Evolutionary conservation across 2,888 invertebrate species (phyloP), one percentile per base, ranked within the genome.

Genomic region (Drosophila hawaiiensis): DNA sequence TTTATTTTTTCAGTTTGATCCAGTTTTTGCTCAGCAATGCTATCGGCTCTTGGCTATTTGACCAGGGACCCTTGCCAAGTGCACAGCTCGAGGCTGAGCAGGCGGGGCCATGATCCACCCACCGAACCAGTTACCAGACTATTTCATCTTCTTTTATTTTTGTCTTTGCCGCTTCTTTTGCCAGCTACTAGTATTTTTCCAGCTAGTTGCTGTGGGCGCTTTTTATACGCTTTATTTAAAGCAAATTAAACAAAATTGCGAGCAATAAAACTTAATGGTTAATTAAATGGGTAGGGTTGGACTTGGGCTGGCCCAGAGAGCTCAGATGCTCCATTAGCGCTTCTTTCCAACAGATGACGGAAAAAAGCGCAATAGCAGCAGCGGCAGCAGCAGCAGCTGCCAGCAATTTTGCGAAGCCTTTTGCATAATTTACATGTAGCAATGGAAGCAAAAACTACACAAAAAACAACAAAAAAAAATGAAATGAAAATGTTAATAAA

Each of bases 231-330:
- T 88, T 86, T 83, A 90, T 90, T 86, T 86, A 81, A 87, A 81
- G 87, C 90, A 90, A 90, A 87, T 87, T 87, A 87, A 89, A 89
- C 91, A 88, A 88, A 88, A 88, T 90, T 91, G 91, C 84, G 76
- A 80, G 89, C 88, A 88, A 88, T 88, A 91, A 88, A 88, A 90
- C 84, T 90, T 88, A 88, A 88, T 88, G 88, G 87, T 81, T 88
- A 90, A 91, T 90, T 88, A 90, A 88, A 88, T 86, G 87, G 83
- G 84, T 55, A 82, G 87, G 90, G 83, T 65, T 73, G 86, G 86
- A 60, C 85, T 70, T 80, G 80, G 60, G 67, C 54, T 58, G 67
- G 65, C 43, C 69, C 63, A 60, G 54, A 43, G 47, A 73, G 55
- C 66, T 39, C 41, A 43, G 39, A 33, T 28, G 58, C 58, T 55